Conservation (phyloP, 1,140 invertebrate species). For the Akabosia matsudoensis region DNA sequence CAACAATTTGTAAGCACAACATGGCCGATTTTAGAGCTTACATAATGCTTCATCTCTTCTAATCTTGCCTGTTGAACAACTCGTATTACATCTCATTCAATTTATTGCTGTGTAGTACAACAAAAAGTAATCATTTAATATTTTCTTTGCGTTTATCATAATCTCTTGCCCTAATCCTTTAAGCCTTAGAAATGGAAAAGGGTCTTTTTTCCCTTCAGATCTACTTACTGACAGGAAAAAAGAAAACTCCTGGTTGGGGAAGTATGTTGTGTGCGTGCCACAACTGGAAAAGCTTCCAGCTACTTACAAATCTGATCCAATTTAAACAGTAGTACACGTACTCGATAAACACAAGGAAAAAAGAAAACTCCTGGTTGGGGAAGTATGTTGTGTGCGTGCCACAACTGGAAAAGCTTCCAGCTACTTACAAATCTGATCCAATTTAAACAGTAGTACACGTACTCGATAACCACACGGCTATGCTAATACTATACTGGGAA, state of each 20-base stretch:
- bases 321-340: background rate
- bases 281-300: background rate
- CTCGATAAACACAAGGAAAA: background rate
- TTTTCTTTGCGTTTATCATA: background rate
- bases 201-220: background rate
- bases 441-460: background rate
- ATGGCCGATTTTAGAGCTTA: background rate
- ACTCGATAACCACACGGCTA: background rate
- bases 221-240: background rate
- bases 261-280: background rate
- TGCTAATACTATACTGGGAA: too few relatives aligned
- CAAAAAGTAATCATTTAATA: conserved; percentile 21
- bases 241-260: background rate
- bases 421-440: background rate
- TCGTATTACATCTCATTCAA: conserved; percentile 14
- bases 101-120: background rate
- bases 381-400: background rate
- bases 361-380: background rate
- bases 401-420: background rate
- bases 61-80: conserved; percentile 4
- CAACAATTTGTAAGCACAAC: too few relatives aligned
- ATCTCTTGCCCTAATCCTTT: conserved; percentile 4
- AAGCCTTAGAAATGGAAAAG: background rate
- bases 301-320: background rate
- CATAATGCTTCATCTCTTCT: background rate